Conservation (phyloP, 1,140 invertebrate genomes). For the Brachionus calyciflorus region DNA sequence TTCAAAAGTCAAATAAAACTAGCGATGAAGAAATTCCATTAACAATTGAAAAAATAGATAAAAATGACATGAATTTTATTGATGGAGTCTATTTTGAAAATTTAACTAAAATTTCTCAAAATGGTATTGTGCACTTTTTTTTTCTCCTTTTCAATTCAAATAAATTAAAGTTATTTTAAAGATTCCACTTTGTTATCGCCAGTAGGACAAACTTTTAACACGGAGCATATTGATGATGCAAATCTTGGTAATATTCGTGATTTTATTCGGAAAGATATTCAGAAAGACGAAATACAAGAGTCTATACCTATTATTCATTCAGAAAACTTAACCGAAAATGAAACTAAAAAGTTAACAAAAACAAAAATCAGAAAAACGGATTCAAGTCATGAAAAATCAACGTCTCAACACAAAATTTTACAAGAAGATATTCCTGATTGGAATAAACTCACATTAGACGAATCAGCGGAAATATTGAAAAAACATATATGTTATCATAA, state of each 20-base stretch:
- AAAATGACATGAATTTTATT: slow-evolving; percentile 34
- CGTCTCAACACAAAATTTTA: slow-evolving; percentile 25
- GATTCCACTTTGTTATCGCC: not conserved
- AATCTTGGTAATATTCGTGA: not conserved
- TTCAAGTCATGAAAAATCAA: not conserved
- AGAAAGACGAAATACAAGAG: not conserved
- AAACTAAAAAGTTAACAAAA: not conserved
- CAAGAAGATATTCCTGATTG: not conserved
- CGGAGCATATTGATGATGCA: not conserved
- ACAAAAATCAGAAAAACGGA: not conserved
- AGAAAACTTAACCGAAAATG: not conserved
- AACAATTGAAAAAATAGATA: not conserved
- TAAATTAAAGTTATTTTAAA: too few relatives aligned
- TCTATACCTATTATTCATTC: slow-evolving; percentile 16
- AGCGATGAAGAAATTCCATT: not conserved
- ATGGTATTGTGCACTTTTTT: too few relatives aligned
- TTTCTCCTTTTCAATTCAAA: too few relatives aligned
- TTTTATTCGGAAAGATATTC: not conserved
- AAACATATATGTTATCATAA: slow-evolving; percentile 37
- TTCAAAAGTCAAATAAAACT: not conserved
- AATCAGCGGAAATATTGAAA: slow-evolving; percentile 23
- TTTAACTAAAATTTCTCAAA: not conserved
- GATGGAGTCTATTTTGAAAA: slow-evolving; percentile 30
- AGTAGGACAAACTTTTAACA: not conserved
- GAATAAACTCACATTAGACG: slow-evolving; percentile 26